Conservation (phyloP, 2,888 invertebrate species). For the Terebella lapidaria region DNA sequence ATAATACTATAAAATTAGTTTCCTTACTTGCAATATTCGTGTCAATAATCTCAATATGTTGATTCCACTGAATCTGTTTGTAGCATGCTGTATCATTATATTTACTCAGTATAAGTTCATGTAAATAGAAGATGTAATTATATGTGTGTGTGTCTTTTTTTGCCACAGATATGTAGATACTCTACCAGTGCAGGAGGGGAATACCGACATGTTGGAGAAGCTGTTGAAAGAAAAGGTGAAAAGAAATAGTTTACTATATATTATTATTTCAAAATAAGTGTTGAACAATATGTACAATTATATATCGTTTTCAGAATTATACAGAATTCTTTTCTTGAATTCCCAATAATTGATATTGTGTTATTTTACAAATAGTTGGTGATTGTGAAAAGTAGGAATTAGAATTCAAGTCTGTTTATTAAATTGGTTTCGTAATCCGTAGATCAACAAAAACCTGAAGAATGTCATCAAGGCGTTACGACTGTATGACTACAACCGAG, state of each 20-base stretch:
- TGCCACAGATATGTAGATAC: background rate
- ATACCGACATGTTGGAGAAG: conserved; percentile 44
- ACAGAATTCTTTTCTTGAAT: background rate
- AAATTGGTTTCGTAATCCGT: no score
- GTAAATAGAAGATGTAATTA: background rate
- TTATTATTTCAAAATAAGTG: background rate
- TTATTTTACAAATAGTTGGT: background rate
- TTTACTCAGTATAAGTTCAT: no score
- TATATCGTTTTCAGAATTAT: no score
- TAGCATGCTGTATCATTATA: background rate
- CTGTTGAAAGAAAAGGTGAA: conserved; percentile 42
- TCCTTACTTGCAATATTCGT: background rate
- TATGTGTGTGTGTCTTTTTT: background rate
- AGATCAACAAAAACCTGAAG: conserved; percentile 35
- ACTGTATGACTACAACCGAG: conserved; percentile 50
- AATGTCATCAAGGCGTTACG: conserved; percentile 43
- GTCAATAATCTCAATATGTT: background rate
- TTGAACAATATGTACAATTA: no score
- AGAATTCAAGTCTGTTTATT: no score
- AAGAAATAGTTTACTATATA: background rate
- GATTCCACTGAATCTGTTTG: background rate
- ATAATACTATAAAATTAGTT: no score
- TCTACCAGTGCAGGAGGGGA: conserved; percentile 30
- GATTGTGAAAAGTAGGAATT: background rate
- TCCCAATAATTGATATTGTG: background rate